Evolutionary conservation across 2,888 invertebrate species (phyloP).

Genomic region (Ichneumoninae sp.): DNA sequence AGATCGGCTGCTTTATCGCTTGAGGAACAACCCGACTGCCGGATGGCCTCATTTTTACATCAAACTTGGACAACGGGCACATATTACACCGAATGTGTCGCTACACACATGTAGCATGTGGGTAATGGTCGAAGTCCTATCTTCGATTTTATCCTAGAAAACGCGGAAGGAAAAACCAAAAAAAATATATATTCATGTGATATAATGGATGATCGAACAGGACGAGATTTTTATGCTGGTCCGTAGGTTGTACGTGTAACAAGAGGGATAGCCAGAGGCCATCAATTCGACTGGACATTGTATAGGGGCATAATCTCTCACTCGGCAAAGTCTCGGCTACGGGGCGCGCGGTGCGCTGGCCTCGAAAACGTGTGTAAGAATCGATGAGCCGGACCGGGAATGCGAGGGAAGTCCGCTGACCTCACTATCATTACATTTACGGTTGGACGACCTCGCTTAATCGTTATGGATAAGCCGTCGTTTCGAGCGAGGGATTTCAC

Average conservation of each 20-base stretch:
- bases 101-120: neutral
- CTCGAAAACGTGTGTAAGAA: slow-evolving; percentile 75
- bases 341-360: slow-evolving; percentile 19
- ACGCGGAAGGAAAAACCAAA: slow-evolving; percentile 5
- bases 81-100: neutral
- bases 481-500: slow-evolving; percentile 43
- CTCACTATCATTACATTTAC: slow-evolving; percentile 83
- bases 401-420: slow-evolving; percentile 71
- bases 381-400: slow-evolving; percentile 74
- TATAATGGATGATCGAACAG: slow-evolving; percentile 58
- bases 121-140: slow-evolving; percentile 41
- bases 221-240: slow-evolving; percentile 53
- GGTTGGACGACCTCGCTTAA: slow-evolving; percentile 81
- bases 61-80: slow-evolving; percentile 3
- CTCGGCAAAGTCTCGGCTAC: slow-evolving; percentile 52
- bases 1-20: slow-evolving; percentile 64
- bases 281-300: slow-evolving; percentile 71
- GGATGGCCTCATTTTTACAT: slow-evolving; percentile 30
- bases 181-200: neutral
- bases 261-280: slow-evolving; percentile 68
- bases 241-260: slow-evolving; percentile 66
- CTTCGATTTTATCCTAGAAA: slow-evolving; percentile 49
- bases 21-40: slow-evolving; percentile 26
- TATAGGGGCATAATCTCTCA: slow-evolving; percentile 77
- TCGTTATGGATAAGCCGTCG: slow-evolving; percentile 79